A percentile compares a stretch with the other conserved stretches of the same genome.
These are phyloP conservation scores for Pogonus chalceus DNA, from an alignment of 1,140 invertebrate genomes.

Conservation along the genomic window DNA sequence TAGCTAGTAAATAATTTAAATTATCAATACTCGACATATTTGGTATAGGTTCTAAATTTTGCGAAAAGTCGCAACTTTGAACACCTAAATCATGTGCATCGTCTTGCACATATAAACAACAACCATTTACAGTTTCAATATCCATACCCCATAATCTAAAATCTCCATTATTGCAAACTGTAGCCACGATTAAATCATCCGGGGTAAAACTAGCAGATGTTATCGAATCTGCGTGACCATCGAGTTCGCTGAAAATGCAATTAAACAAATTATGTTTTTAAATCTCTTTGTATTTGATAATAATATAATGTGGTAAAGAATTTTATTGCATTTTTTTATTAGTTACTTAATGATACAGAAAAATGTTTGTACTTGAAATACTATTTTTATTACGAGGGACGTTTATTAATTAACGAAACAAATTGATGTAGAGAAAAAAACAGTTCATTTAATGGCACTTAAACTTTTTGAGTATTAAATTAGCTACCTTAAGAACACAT, in stretches of 20 bases:
- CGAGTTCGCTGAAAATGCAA: constrained; percentile 35
- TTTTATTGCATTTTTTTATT: no score
- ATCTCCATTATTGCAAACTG: constrained; percentile 53
- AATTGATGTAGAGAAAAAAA: no score
- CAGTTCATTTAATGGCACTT: no score
- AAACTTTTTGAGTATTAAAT: no score
- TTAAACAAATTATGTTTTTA: constrained; percentile 14
- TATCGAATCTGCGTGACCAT: constrained; percentile 47
- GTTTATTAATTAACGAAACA: no score
- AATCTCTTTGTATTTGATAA: background rate
- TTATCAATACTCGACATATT: constrained; percentile 23
- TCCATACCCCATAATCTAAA: constrained; percentile 52
- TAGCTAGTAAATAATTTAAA: constrained; percentile 48
- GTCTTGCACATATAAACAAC: constrained; percentile 31
- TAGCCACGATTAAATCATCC: constrained; percentile 51
- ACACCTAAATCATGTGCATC: constrained; percentile 64
- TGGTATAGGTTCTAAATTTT: constrained; percentile 35
- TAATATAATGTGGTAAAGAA: no score
- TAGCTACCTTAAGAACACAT: no score
- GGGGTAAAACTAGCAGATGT: constrained; percentile 52
- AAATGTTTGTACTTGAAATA: no score
- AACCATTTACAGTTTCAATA: constrained; percentile 25
- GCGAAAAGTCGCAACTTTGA: constrained; percentile 52
- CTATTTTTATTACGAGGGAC: no score
- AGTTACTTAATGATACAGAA: no score